Conservation (phyloP, 2,888 invertebrate genomes). For the Liodrosophila aerea region DNA sequence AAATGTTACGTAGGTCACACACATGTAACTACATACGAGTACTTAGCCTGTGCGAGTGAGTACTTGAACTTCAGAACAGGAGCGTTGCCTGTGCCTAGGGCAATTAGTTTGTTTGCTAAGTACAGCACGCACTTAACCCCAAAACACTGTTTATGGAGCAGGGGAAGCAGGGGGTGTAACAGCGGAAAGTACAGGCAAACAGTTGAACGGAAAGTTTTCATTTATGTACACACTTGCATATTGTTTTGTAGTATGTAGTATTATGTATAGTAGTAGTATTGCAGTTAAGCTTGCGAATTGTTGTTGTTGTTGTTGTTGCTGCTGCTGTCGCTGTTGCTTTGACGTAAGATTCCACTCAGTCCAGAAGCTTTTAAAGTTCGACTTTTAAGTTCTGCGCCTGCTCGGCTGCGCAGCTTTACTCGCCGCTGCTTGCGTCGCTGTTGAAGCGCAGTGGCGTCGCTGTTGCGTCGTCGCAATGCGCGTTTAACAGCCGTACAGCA, state of each 20-base stretch:
- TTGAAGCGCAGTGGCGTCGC: conserved; percentile 19
- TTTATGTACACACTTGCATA: too few relatives aligned
- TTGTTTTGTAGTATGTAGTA: too few relatives aligned
- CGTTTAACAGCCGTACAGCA: conserved; percentile 65
- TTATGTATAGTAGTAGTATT: conserved; percentile 16
- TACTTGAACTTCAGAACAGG: conserved; percentile 66
- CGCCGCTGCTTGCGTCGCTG: conserved; percentile 21
- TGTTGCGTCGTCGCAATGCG: conserved; percentile 53
- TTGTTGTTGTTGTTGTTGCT: conserved; percentile 3
- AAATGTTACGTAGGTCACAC: conserved; percentile 22
- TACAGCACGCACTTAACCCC: conserved; percentile 22
- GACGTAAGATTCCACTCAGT: conserved; percentile 36
- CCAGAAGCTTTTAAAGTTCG: conserved; percentile 49
- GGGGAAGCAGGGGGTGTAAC: neutral
- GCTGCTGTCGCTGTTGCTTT: conserved; percentile 6
- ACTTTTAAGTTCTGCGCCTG: conserved; percentile 50
- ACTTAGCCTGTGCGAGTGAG: conserved; percentile 2
- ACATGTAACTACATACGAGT: too few relatives aligned
- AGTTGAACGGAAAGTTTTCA: conserved; percentile 21
- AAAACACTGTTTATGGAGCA: neutral
- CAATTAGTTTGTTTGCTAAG: conserved; percentile 63
- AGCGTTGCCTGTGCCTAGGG: conserved; percentile 30
- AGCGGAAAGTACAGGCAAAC: conserved; percentile 4
- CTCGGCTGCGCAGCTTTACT: conserved; percentile 37
- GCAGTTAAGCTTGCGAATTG: conserved; percentile 19